Evolutionary conservation across 2,797 vertebrate genomes (phyloP), one percentile per base, ranked within the genome.

Genomic region (Enteromius unitaeniatus): DNA sequence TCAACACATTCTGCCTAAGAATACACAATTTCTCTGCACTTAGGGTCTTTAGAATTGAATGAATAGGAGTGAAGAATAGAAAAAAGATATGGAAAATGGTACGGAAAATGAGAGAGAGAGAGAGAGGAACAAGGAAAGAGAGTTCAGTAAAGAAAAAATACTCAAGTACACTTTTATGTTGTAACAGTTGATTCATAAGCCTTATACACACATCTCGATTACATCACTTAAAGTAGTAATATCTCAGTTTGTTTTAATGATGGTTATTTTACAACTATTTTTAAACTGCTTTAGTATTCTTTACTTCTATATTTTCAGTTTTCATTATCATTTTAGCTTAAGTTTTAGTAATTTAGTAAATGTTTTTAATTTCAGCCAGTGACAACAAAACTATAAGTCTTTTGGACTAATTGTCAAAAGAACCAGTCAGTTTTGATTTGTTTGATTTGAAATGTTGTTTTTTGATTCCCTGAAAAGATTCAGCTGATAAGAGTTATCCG

Each of bases 111-210:
- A 31, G 31, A 37, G 17, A 65, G 60, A 55, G 21, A 31, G 28
- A 65, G 60, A 47, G 15, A 79, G 2, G 34, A 55, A 75, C 37
- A 69, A 67, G 78, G 51, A 85, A 60, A 85, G n/a, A 45, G 26
- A 87, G 37, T 76, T 90, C 67, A 79, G 79, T 64, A 69, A 49
- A 34, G 17, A 49, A 10, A 78, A 49, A 49, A 19, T 7, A 21
- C 21, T 28, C 64, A 28, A 65, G 3, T 49, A n/a, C 74, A 76
- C 14, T 58, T 75, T 55, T 11, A n/a, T 8, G 13, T 75, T 40
- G 42, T 76, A 40, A 40, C 28, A 55, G 6, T 5, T 19, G 13
- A 37, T 75, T 23, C 11, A 37, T n/a, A 13, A 37, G 6, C 31
- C 21, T 26, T 26, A 40, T 51, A 31, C 17, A 73, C 45, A 23